Evolutionary conservation across 2,113 vertebrate genomes (phyloP), one percentile per base, ranked within the genome.

Genomic region (Sphaerodactylus townsendi): DNA sequence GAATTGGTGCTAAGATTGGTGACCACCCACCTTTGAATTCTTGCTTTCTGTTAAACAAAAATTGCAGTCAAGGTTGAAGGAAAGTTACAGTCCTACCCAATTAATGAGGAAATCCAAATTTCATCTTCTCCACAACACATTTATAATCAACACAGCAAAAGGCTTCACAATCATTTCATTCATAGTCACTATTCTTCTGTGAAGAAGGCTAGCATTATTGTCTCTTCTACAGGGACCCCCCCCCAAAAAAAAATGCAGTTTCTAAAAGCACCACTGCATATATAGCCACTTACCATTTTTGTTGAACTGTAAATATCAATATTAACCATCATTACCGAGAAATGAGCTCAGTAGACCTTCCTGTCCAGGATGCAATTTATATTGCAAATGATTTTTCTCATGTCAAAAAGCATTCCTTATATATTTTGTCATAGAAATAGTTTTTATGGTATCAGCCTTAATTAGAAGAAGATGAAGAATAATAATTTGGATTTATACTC

Each of bases 391-490:
- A 73, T 39, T 81, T 88, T 53, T 82, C 88, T 10, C 83, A 69
- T 79, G 37, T 70, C 44, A 90, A 92, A 33, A 89, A 46, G 68
- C 46, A 75, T 86, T 68, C 41, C 3, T 80, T 87, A 86, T 25
- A 77, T 90, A 8, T 85, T 92, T 93, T 92, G 70, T 92, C 78
- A 93, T 90, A 88, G 86, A 92, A 94, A 93, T 90, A 70, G 78
- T 9, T 28, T 7, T 62, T 23, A 62, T 62, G 25, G 59, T 62
- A 62, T 91, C 41, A 88, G 86, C 59, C 65, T 87, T 89, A 79
- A 89, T 91, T 44, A 44, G 4, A n/a, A n/a, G n/a, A n/a, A n/a
- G n/a, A n/a, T n/a, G n/a, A n/a, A n/a, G n/a, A n/a, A n/a, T n/a
- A n/a, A n/a, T n/a, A n/a, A n/a, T n/a, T n/a, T n/a, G n/a, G n/a